Evolutionary conservation across 2,113 vertebrate genomes (phyloP).

Genomic region (Mirounga angustirostris): DNA sequence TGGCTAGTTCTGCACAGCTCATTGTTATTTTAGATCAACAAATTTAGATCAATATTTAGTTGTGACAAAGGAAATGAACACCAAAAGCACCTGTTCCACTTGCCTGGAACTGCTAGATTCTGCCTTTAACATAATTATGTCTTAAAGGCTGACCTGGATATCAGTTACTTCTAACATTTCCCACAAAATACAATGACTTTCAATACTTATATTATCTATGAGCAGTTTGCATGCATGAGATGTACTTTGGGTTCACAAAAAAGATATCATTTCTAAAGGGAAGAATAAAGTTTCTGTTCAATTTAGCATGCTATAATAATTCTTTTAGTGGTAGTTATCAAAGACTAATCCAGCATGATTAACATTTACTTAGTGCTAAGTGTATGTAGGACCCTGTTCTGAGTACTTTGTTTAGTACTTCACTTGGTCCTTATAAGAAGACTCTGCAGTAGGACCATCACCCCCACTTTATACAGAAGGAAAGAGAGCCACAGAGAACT

Average conservation of each 20-base stretch:
- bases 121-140: not conserved
- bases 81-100: not conserved
- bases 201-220: not conserved
- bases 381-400: not conserved
- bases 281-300: slow-evolving; percentile 20
- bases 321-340: not conserved
- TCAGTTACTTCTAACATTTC: not conserved
- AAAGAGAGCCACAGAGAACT: not conserved
- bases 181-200: not conserved
- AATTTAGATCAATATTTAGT: not conserved
- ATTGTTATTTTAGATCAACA: not conserved
- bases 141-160: not conserved
- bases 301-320: not conserved
- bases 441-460: not conserved
- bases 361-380: not conserved
- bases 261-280: slow-evolving; percentile 20
- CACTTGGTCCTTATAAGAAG: not conserved
- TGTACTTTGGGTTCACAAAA: not conserved
- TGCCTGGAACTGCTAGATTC: not conserved
- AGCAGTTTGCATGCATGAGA: not conserved
- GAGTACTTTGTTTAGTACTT: not conserved
- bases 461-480: not conserved
- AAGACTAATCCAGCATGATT: not conserved
- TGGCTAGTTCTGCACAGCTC: not conserved
- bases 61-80: slow-evolving; percentile 22